A percentile compares a stretch with the other conserved stretches of the same genome.
These are phyloP conservation scores for Nothocercus julius DNA, from an alignment of 2,113 vertebrate species.

Conservation along the genomic window DNA sequence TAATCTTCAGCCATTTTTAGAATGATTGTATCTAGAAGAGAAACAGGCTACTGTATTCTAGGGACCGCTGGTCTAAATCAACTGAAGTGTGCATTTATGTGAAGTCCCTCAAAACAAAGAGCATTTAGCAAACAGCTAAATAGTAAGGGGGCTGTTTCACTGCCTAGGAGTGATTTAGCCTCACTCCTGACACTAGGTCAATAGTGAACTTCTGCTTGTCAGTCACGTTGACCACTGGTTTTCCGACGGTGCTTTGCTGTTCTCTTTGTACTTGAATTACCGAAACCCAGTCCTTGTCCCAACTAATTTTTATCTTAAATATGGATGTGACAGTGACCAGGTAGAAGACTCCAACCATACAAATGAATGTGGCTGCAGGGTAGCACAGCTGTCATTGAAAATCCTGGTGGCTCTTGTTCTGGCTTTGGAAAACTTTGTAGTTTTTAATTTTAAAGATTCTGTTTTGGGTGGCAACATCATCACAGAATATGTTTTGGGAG, in stretches of 20 bases:
- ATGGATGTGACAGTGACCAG: fast-evolving
- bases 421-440: not conserved
- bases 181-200: not conserved
- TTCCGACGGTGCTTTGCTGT: not conserved
- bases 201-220: slow-evolving; percentile 14
- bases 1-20: not conserved
- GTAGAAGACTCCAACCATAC: not conserved
- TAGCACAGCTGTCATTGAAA: not conserved
- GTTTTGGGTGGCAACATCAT: not conserved
- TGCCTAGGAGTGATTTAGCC: not conserved
- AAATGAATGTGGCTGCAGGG: fast-evolving
- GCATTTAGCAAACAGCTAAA: not conserved
- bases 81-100: not conserved
- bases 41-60: slow-evolving; percentile 43
- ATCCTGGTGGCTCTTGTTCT: not conserved
- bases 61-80: slow-evolving; percentile 6
- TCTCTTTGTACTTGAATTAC: not conserved
- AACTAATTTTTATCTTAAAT: not conserved
- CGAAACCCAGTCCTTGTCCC: not conserved
- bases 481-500: not conserved
- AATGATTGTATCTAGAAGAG: not conserved
- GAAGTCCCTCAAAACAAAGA: slow-evolving; percentile 39
- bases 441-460: not conserved
- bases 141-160: not conserved
- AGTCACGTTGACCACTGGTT: not conserved